phyloP scores from a whole-genome alignment of 2,797 vertebrate genomes.

The Lutra lutra region DNA sequence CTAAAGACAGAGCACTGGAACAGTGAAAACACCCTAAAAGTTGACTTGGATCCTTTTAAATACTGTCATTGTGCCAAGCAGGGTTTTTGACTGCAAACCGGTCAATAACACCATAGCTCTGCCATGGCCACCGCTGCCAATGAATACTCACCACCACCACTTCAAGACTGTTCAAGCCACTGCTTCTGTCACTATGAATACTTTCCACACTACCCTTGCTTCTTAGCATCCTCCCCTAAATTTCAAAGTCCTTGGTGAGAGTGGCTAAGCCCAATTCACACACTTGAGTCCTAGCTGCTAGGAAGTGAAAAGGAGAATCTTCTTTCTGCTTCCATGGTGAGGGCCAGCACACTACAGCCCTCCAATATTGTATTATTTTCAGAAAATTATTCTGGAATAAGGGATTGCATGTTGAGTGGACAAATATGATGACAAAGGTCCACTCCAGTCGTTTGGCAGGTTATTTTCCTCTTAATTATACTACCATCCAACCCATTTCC shows the following conservation, averaged over 20 bases:
- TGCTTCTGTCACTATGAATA: neutral
- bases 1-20: neutral
- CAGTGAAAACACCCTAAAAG: neutral
- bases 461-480: constrained; percentile 1
- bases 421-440: neutral
- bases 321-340: neutral
- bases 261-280: neutral
- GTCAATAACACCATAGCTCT: neutral
- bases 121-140: neutral
- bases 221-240: neutral
- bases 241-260: neutral
- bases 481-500: neutral
- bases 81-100: neutral
- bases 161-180: neutral
- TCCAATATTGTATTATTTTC: neutral
- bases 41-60: neutral
- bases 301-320: neutral
- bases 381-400: constrained; percentile 19
- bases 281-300: neutral
- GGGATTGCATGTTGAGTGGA: neutral
- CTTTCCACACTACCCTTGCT: neutral
- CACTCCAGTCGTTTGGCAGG: neutral
- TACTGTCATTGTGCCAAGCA: neutral
- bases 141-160: neutral
- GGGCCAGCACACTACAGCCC: neutral